Base-by-base conservation (phyloP, 2,888 invertebrate species). In the Acleris sparsana region DNA sequence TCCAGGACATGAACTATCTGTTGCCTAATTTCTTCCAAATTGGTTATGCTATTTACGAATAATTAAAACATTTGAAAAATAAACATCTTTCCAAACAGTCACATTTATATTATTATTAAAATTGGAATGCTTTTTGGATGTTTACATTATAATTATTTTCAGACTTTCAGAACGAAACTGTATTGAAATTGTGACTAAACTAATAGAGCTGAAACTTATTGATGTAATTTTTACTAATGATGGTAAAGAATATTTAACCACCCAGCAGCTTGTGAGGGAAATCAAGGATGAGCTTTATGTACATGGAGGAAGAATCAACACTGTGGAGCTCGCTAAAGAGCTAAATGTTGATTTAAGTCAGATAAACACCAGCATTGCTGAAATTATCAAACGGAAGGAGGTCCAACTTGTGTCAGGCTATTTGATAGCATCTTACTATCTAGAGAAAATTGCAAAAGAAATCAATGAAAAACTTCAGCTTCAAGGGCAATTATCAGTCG, bases 141-240 rank as follows among this genome's bases (percentile, higher is more conserved):
- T 13, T 29, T 29, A 25, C 7, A 33, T 16, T 9, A 29, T n/a
- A 3, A 25, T 4, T 55, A 29, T 73, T 90, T 92, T 69, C 85
- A 99, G 99, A 83, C 94, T 99, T 62, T 99, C 99, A 0, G 99
- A 99, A 84, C 94, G 98, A 72, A 99, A 99, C 85, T 99, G 99
- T 81, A 94, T 99, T 61, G 99, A 99, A 94, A 97, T 99, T 69
- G 96, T 99, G 6, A 95, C 96, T 62, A 96, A 97, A 85, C 89
- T 99, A 63, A 94, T 97, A 69, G 96, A 98, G 75, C 92, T 95
- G 52, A 96, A 97, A 79, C 90, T 98, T 60, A 92, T 99, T 49
- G 97, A 99, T 84, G 96, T 99, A 0, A 96, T 99, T 64, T 98
- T 97, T 83, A 99, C 99, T 1, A 96, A 95, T 74, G 99, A 99